Conservation (phyloP, 2,888 invertebrate genomes). For the Catocala nupta region DNA sequence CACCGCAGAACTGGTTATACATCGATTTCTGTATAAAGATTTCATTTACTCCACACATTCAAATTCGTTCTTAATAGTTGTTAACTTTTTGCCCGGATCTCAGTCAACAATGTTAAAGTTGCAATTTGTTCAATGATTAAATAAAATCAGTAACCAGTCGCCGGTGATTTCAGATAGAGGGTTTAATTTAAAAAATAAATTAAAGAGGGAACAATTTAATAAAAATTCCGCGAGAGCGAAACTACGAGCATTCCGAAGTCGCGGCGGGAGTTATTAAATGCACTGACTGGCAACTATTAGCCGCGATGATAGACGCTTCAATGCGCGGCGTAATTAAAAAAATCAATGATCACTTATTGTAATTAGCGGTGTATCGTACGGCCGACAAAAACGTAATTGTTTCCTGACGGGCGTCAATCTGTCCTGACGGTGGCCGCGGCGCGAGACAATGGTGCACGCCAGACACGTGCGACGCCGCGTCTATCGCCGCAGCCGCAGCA, state of each 20-base stretch:
- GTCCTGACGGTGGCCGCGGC: constrained; percentile 24
- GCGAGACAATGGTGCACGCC: constrained; percentile 52
- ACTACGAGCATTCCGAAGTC: constrained; percentile 69
- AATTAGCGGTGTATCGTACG: constrained; percentile 81
- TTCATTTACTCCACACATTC: constrained; percentile 64
- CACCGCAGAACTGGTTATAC: constrained; percentile 74
- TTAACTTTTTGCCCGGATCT: constrained; percentile 60
- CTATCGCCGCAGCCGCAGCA: constrained; percentile 5
- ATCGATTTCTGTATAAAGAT: constrained; percentile 62
- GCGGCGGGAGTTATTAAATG: constrained; percentile 78
- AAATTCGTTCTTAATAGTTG: constrained; percentile 69
- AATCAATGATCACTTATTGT: constrained; percentile 84
- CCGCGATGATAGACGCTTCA: constrained; percentile 79
- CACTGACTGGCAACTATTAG: constrained; percentile 85
- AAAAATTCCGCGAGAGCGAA: constrained; percentile 79
- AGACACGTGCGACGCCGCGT: constrained; percentile 62
- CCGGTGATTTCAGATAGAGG: constrained; percentile 37
- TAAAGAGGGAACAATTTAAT: constrained; percentile 66
- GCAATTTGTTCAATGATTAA: constrained; percentile 50
- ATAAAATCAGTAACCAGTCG: constrained; percentile 42
- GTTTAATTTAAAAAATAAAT: constrained; percentile 60
- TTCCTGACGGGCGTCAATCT: constrained; percentile 77
- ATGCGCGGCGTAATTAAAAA: constrained; percentile 84
- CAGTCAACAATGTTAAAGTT: constrained; percentile 50
- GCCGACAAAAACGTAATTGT: constrained; percentile 84